phyloP scores from a whole-genome alignment of 2,888 invertebrate species.

The Mythimna ferrago region DNA sequence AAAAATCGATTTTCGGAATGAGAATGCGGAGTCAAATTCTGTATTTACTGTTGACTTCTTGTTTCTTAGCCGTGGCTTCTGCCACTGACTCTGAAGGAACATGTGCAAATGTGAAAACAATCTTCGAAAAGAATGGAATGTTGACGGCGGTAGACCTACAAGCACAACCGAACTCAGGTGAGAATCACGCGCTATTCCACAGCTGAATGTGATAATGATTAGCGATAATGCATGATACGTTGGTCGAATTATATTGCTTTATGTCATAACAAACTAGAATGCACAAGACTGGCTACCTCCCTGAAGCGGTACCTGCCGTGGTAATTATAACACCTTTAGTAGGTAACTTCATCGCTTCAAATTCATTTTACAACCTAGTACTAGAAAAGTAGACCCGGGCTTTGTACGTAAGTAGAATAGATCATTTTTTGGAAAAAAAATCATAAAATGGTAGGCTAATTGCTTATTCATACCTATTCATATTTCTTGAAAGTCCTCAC shows the following conservation, averaged over 20 bases:
- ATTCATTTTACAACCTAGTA: constrained; percentile 21
- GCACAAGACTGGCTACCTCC: not conserved
- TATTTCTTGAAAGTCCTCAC: constrained; percentile 18
- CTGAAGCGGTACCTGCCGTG: constrained; percentile 7
- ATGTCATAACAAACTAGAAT: constrained; percentile 41
- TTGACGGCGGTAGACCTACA: constrained; percentile 86
- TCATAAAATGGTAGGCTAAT: not conserved
- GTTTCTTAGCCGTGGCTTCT: constrained; percentile 79
- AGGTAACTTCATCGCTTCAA: constrained; percentile 17
- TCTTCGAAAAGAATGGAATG: constrained; percentile 89
- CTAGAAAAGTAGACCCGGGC: constrained; percentile 33
- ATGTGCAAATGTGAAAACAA: constrained; percentile 88
- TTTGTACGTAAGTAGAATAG: constrained; percentile 32
- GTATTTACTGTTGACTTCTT: constrained; percentile 84
- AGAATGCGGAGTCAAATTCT: constrained; percentile 87
- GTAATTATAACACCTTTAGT: not conserved
- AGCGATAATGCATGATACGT: constrained; percentile 76
- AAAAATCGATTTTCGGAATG: constrained; percentile 90
- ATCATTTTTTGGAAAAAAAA: constrained; percentile 2
- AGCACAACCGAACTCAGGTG: constrained; percentile 89
- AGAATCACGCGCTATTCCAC: constrained; percentile 78
- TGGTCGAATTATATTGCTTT: constrained; percentile 40
- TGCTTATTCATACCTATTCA: constrained; percentile 9
- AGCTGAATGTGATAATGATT: constrained; percentile 77
- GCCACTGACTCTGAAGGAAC: constrained; percentile 83